phyloP scores from a whole-genome alignment of 2,888 invertebrate genomes.

The Limenitis camilla region DNA sequence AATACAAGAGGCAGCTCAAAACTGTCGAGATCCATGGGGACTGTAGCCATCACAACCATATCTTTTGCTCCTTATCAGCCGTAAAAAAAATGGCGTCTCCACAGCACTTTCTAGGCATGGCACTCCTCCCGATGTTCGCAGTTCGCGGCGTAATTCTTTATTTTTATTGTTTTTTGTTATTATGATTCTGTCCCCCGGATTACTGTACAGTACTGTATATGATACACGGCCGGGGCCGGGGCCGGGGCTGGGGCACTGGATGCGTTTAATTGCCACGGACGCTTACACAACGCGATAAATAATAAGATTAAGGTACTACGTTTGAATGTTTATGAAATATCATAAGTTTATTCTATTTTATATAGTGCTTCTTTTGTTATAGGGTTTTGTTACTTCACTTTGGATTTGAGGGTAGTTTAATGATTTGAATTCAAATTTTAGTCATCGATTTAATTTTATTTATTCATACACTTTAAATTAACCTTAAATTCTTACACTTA shows the following conservation, averaged over 20 bases:
- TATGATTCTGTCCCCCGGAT: constrained; percentile 71
- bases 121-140: constrained; percentile 56
- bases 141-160: constrained; percentile 71
- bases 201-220: constrained; percentile 59
- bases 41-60: too few species aligned
- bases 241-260: too few species aligned
- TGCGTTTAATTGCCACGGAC: constrained; percentile 70
- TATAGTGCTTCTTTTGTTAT: not conserved
- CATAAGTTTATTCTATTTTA: constrained; percentile 42
- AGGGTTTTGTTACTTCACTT: too few species aligned
- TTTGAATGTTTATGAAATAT: constrained; percentile 37
- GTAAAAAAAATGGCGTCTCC: constrained; percentile 26
- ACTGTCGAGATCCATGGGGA: too few species aligned
- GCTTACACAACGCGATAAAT: constrained; percentile 60
- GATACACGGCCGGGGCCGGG: constrained; percentile 65
- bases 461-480: too few species aligned
- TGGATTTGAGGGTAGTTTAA: too few species aligned
- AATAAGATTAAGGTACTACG: constrained; percentile 67
- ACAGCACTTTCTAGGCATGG: constrained; percentile 39
- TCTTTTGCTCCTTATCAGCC: not conserved
- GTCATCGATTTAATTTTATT: too few species aligned
- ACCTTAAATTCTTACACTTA: too few species aligned
- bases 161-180: constrained; percentile 76
- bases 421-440: too few species aligned
- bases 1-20: too few species aligned